Percentiles rank a stretch among this genome's conserved stretches.
These are phyloP conservation scores for Enteromius radiatus DNA, from an alignment of 2,797 vertebrate genomes.

Conservation along the genomic window DNA sequence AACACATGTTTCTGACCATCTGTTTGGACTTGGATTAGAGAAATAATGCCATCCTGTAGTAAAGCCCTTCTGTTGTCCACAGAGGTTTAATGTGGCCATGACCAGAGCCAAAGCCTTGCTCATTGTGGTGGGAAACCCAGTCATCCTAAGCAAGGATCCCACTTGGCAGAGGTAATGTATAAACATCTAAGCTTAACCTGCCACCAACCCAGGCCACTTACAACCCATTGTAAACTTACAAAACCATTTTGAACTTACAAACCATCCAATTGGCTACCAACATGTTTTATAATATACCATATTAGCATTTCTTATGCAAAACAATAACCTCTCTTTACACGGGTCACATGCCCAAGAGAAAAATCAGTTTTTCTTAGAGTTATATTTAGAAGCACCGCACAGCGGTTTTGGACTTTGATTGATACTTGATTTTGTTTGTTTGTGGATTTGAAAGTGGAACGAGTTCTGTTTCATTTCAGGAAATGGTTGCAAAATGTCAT, in stretches of 20 bases:
- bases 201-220: neutral
- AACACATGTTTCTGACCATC: neutral
- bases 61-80: constrained; percentile 33
- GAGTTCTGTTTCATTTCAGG: neutral
- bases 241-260: neutral
- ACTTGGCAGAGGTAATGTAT: constrained; percentile 84
- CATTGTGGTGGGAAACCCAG: constrained; percentile 90
- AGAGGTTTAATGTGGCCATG: constrained; percentile 94
- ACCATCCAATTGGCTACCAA: neutral
- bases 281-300: neutral
- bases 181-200: neutral
- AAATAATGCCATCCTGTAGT: neutral
- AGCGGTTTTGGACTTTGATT: neutral
- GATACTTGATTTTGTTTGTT: neutral
- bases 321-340: neutral
- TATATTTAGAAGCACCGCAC: constrained; percentile 15
- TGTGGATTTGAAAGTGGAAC: neutral
- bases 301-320: constrained; percentile 3
- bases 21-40: constrained; percentile 17
- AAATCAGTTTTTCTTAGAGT: neutral
- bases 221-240: neutral
- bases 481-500: neutral
- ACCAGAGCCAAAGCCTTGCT: constrained; percentile 91
- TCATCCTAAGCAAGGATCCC: constrained; percentile 83
- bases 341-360: neutral